Conservation (phyloP, 2,113 vertebrate species). For the Bambusicola thoracicus region DNA sequence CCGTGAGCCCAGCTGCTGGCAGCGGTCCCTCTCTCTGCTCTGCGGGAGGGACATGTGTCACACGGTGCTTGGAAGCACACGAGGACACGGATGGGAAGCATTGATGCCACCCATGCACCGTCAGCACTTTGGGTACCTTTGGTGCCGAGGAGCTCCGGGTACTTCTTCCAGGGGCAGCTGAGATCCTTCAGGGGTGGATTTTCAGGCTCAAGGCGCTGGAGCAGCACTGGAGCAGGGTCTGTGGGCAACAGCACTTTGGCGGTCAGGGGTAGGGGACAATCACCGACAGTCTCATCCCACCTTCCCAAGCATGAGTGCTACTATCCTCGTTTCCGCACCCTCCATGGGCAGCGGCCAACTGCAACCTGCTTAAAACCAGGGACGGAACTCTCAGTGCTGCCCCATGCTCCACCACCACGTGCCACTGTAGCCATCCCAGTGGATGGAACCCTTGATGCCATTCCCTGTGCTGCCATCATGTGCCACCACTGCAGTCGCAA, state of each 20-base stretch:
- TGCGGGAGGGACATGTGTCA: constrained; percentile 46
- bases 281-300: background rate
- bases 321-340: background rate
- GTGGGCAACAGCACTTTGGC: rapidly evolving
- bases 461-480: no score
- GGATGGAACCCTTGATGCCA: no score
- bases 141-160: constrained; percentile 78
- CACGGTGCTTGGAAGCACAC: background rate
- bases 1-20: constrained; percentile 10
- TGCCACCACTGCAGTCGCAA: no score
- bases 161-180: constrained; percentile 86
- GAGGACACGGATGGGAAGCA: background rate
- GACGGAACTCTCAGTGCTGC: background rate
- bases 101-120: rapidly evolving
- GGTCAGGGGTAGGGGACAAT: background rate
- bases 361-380: background rate
- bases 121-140: constrained; percentile 76
- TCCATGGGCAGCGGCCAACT: background rate
- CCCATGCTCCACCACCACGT: no score
- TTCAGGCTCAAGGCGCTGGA: constrained; percentile 83
- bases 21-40: constrained; percentile 74
- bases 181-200: constrained; percentile 80
- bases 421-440: no score
- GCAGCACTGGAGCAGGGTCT: constrained; percentile 89
- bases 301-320: background rate